Conservation (phyloP, 1,140 invertebrate genomes). For the Drosophila seguyi region DNA sequence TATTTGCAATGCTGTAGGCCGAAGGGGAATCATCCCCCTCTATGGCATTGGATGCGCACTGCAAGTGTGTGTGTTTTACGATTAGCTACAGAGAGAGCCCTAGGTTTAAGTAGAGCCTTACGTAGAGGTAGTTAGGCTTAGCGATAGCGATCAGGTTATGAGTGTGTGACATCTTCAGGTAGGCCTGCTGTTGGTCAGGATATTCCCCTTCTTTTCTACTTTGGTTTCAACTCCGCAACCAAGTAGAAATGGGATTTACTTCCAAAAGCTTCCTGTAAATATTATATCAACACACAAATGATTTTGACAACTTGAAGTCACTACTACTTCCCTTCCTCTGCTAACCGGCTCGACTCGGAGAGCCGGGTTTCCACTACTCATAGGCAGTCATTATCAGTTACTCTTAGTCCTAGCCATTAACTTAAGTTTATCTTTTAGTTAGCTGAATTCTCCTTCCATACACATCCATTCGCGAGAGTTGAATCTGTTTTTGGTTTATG, state of each 20-base stretch:
- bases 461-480: slow-evolving; percentile 27
- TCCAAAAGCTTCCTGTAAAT: slow-evolving; percentile 53
- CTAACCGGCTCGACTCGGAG: not conserved
- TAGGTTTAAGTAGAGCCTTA: slow-evolving; percentile 62
- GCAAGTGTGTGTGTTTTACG: slow-evolving; percentile 57
- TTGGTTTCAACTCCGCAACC: too few relatives aligned
- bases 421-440: slow-evolving; percentile 45
- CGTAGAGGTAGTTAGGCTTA: slow-evolving; percentile 54
- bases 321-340: slow-evolving; percentile 5
- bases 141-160: slow-evolving; percentile 26
- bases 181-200: slow-evolving; percentile 13
- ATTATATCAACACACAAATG: slow-evolving; percentile 13
- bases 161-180: slow-evolving; percentile 20
- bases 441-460: slow-evolving; percentile 50
- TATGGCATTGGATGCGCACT: slow-evolving; percentile 53
- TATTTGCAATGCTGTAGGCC: slow-evolving; percentile 76
- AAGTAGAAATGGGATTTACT: slow-evolving; percentile 4
- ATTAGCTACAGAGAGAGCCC: slow-evolving; percentile 54
- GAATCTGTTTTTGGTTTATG: slow-evolving; percentile 1
- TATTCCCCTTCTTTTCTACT: slow-evolving; percentile 37
- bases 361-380: slow-evolving; percentile 46
- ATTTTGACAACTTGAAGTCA: slow-evolving; percentile 7
- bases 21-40: slow-evolving; percentile 9
- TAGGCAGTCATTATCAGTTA: slow-evolving; percentile 67
- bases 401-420: slow-evolving; percentile 28